Percentiles rank a stretch among this genome's conserved stretches.
Conservation (phyloP, 2,113 vertebrate species). For the Bos javanicus region DNA sequence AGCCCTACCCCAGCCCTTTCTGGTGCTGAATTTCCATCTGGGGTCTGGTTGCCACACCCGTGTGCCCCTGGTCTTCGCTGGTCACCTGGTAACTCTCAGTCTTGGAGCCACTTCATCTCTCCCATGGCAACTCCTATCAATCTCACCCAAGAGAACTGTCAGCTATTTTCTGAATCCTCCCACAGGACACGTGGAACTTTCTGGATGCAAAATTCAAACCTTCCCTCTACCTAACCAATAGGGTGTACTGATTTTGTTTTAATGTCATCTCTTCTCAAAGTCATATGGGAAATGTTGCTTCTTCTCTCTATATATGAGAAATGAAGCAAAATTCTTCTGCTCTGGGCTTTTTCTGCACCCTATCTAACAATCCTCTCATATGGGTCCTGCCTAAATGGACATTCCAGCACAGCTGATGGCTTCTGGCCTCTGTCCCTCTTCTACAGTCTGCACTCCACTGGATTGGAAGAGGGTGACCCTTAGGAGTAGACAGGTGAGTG, state of each 20-base stretch:
- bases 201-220: neutral
- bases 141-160: neutral
- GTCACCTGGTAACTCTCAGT: neutral
- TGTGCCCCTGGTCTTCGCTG: neutral
- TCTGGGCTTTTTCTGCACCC: neutral
- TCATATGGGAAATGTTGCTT: neutral
- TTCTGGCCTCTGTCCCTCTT: neutral
- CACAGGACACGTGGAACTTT: neutral
- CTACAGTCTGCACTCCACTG: neutral
- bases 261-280: neutral
- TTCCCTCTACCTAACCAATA: neutral
- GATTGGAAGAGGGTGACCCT: neutral
- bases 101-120: neutral
- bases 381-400: neutral
- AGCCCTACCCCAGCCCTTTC: neutral
- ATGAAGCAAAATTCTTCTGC: neutral
- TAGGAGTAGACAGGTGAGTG: neutral
- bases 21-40: neutral
- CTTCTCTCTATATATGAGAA: neutral
- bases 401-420: neutral
- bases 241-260: neutral
- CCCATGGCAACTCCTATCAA: neutral
- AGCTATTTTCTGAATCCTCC: neutral
- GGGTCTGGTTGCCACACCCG: neutral
- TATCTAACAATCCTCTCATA: neutral